Evolutionary conservation across 2,888 invertebrate genomes (phyloP).

Genomic region (Camponotus fellah): DNA sequence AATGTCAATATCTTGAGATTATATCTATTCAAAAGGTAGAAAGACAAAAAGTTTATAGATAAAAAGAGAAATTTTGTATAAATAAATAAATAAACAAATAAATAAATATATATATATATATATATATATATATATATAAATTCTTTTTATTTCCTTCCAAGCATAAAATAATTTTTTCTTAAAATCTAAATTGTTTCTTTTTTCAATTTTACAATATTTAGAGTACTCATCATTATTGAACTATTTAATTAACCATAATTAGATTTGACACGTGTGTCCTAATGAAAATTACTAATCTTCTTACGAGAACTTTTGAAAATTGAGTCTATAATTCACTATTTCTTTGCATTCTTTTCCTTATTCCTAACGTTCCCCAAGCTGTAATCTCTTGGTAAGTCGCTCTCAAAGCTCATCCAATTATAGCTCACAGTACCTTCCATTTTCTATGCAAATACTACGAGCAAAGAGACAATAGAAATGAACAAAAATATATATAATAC

Average conservation of each 20-base stretch:
- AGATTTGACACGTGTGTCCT: background rate
- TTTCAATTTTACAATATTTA: background rate
- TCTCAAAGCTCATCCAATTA: constrained; percentile 22
- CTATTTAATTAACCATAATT: constrained; percentile 6
- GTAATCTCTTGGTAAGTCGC: constrained; percentile 34
- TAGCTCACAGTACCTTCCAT: constrained; percentile 2
- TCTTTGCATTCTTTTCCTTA: constrained; percentile 26
- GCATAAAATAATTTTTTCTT: background rate
- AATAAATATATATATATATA: background rate
- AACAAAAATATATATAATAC: background rate
- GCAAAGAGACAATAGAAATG: background rate
- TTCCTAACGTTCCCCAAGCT: constrained; percentile 22
- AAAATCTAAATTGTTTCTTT: background rate
- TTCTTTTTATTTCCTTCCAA: background rate
- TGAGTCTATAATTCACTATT: constrained; percentile 41
- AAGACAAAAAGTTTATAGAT: background rate
- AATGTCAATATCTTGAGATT: constrained; percentile 6
- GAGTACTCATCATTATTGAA: background rate
- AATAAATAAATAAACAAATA: too few species aligned
- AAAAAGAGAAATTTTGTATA: background rate
- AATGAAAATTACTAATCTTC: constrained; percentile 30
- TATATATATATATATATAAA: background rate
- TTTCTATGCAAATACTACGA: constrained; percentile 42
- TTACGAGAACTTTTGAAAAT: background rate
- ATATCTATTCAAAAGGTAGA: background rate